Evolutionary conservation across 2,113 vertebrate genomes (phyloP).

Genomic region (Xyrauchen texanus): DNA sequence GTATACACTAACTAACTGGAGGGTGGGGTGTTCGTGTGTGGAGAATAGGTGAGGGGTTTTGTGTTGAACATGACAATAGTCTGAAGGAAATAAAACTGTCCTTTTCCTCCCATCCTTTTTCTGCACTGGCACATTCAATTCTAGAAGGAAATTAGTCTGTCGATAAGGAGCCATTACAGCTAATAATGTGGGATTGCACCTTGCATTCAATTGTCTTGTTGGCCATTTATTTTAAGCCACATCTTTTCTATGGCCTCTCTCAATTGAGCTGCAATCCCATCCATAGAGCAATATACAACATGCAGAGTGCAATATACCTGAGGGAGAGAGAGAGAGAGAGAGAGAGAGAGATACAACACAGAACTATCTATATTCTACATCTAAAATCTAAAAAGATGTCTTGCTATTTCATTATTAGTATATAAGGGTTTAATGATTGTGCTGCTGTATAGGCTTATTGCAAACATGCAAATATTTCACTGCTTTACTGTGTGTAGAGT

Average conservation of each 20-base stretch:
- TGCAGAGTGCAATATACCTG: neutral
- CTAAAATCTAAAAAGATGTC: too few relatives aligned
- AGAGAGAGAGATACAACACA: neutral
- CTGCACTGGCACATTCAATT: slow-evolving; percentile 38
- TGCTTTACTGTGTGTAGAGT: too few relatives aligned
- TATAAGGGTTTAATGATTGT: too few relatives aligned
- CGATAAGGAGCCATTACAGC: slow-evolving; percentile 51
- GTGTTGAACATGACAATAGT: neutral
- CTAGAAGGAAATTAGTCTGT: slow-evolving; percentile 48
- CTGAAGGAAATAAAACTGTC: slow-evolving; percentile 2
- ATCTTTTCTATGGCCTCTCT: slow-evolving; percentile 14
- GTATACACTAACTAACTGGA: too few relatives aligned
- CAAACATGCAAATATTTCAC: too few relatives aligned
- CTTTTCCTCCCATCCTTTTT: slow-evolving; percentile 20
- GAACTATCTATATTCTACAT: too few relatives aligned
- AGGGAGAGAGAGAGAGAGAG: neutral
- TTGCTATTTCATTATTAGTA: too few relatives aligned
- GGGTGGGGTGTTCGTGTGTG: neutral
- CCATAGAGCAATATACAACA: slow-evolving; percentile 1
- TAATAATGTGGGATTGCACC: slow-evolving; percentile 35
- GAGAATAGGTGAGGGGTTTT: neutral
- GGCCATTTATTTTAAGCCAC: slow-evolving; percentile 47
- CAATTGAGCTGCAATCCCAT: neutral
- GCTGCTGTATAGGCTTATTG: too few relatives aligned
- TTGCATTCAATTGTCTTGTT: slow-evolving; percentile 33